Base-by-base conservation (phyloP, 2,113 vertebrate genomes). In the Hypomesus transpacificus region DNA sequence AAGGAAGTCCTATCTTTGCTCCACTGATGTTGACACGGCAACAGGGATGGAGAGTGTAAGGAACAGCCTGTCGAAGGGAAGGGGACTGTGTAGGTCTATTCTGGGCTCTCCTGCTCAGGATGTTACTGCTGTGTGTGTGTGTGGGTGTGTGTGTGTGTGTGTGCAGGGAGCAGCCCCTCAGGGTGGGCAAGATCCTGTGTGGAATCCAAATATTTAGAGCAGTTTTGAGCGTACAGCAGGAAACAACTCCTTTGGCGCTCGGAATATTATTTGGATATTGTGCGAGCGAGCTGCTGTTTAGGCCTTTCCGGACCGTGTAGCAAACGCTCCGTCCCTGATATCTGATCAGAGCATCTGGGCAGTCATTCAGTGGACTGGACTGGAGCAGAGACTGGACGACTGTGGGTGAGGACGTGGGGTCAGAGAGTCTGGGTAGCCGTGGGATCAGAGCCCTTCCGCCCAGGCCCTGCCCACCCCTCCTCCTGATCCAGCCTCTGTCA, bases 131-230 rank as follows among this genome's bases (percentile, higher is more conserved):
- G 39, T 46, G 65, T 64, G 58, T 66, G 24, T 68, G 64, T 65
- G 59, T n/a, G n/a, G n/a, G n/a, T n/a, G n/a, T n/a, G n/a, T n/a
- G 60, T 74, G 39, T 46, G 65, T 64, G 58, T 66, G 24, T 68
- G 64, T 65, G 59, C 67, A 73, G 54, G 46, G 39, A 79, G 51
- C 54, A 46, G 58, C 50, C 63, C 68, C 64, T 54, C 28, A 70
- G 72, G 46, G 71, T 56, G 2, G 3, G 2, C 17, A 31, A 72
- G 63, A 71, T 56, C 39, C 75, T 71, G 1, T 20, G 34, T 67
- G 13, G 68, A 74, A 81, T 77, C 75, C 75, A 76, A 31, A 74
- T 65, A 70, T 70, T 70, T 66, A 52, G 57, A 59, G 52, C 66
- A 59, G 57, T 70, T 75, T 66, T 71, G 63, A 71, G 65, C 26